phyloP scores from a whole-genome alignment of 2,888 invertebrate genomes.

The Tachina fera region DNA sequence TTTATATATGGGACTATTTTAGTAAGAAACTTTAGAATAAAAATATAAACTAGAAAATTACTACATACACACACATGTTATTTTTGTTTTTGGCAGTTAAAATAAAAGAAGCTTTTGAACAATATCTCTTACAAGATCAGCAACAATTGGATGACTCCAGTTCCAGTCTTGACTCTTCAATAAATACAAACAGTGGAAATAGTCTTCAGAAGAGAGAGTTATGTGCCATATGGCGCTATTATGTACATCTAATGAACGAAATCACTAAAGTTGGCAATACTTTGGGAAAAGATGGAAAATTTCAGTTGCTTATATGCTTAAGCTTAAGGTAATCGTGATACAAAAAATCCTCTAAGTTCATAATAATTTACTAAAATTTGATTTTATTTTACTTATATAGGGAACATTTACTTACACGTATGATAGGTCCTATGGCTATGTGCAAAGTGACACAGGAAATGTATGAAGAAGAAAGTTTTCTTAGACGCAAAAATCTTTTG shows the following conservation, averaged over 20 bases:
- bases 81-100: slow-evolving; percentile 76
- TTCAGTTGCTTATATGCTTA: slow-evolving; percentile 97
- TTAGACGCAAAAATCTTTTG: slow-evolving; percentile 92
- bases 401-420: slow-evolving; percentile 94
- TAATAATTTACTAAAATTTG: slow-evolving; percentile 24
- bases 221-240: slow-evolving; percentile 92
- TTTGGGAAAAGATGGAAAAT: slow-evolving; percentile 97
- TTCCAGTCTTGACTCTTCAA: slow-evolving; percentile 79
- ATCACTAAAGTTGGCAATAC: slow-evolving; percentile 91
- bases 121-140: slow-evolving; percentile 83
- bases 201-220: slow-evolving; percentile 83
- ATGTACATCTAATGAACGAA: slow-evolving; percentile 94
- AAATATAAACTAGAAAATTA: not conserved
- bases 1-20: slow-evolving; percentile 99
- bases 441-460: slow-evolving; percentile 95
- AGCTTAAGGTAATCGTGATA: slow-evolving; percentile 89
- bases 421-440: slow-evolving; percentile 95
- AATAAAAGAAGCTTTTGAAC: slow-evolving; percentile 90
- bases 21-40: slow-evolving; percentile 85
- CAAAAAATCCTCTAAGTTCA: not conserved
- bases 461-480: slow-evolving; percentile 98
- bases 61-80: not conserved
- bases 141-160: slow-evolving; percentile 77
- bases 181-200: slow-evolving; percentile 75
- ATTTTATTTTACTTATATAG: slow-evolving; percentile 82